These are phyloP conservation scores for Decapterus maruadsi DNA, from an alignment of 2,797 vertebrate species.

Conservation along the genomic window DNA sequence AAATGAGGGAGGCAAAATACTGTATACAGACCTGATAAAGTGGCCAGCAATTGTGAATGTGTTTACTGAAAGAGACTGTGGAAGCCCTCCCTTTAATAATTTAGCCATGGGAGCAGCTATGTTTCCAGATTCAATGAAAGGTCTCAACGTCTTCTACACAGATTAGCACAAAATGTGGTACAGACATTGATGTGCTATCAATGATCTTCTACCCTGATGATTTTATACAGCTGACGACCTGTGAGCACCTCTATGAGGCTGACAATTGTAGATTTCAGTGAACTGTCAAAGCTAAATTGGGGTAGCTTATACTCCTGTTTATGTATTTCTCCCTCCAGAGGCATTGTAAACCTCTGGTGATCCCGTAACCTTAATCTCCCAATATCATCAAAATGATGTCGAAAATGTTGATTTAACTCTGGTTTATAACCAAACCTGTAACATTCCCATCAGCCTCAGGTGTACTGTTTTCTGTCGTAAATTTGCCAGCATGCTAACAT, in stretches of 20 bases:
- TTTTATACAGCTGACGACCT: background rate
- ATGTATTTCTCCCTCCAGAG: background rate
- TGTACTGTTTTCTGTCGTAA: background rate
- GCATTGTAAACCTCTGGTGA: background rate
- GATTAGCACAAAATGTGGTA: background rate
- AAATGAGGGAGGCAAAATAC: background rate
- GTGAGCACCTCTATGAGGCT: background rate
- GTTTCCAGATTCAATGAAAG: background rate
- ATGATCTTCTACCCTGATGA: background rate
- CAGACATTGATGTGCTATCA: background rate
- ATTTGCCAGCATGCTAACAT: background rate
- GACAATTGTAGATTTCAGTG: background rate
- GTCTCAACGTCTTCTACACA: background rate
- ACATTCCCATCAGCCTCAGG: background rate
- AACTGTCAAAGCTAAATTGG: background rate
- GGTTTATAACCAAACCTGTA: background rate
- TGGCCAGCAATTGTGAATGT: background rate
- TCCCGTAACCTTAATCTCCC: background rate
- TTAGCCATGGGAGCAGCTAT: background rate
- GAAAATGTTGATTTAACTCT: background rate
- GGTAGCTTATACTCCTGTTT: background rate
- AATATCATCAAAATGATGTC: background rate
- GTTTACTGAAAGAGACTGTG: background rate
- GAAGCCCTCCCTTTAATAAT: background rate
- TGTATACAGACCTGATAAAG: background rate